Evolutionary conservation across 2,113 vertebrate genomes (phyloP), one percentile per base, ranked within the genome.

Genomic region (Gobius niger): DNA sequence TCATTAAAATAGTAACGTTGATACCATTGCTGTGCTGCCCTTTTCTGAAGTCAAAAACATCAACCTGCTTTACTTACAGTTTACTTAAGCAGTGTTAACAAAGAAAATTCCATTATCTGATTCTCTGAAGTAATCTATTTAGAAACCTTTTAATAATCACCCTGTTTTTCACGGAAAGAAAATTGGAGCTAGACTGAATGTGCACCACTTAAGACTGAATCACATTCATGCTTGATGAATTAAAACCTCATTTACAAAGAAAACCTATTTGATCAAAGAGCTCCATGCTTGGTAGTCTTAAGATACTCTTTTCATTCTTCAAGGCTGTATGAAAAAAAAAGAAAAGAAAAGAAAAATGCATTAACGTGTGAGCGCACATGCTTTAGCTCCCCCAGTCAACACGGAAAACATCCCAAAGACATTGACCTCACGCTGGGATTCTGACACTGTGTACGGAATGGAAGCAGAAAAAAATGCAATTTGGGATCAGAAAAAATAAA

Each of bases 361-460:
- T 42, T 40, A 44, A 40, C 52, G 61, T 63, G 52, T 60, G 18
- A 19, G 49, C 54, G 53, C 34, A 52, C 47, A 24, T 47, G 15
- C 47, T 49, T 62, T 15, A 18, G 53, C 0, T 7, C 60, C 42
- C 47, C 42, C 47, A 63, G 49, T 50, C 50, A 53, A 47, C 44
- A 49, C 53, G 73, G 5, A 34, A 72, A 68, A 72, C 50, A 56
- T 46, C 54, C 16, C 9, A 4, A 69, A 61, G 49, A 71, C 40
- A 57, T 13, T 47, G 40, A 44, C 34, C 74, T 15, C 60, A 60
- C 44, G 44, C 65, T 74, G 70, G 75, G 61, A 76, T 10, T 63
- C 41, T 63, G 72, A 73, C 63, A 42, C 16, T 19, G 44, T 69
- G 61, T 10, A 44, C 47, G 42, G 68, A 69, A 71, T 77, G 19